Evolutionary conservation across 2,113 vertebrate species (phyloP).

Genomic region (Pteruthius melanotis): DNA sequence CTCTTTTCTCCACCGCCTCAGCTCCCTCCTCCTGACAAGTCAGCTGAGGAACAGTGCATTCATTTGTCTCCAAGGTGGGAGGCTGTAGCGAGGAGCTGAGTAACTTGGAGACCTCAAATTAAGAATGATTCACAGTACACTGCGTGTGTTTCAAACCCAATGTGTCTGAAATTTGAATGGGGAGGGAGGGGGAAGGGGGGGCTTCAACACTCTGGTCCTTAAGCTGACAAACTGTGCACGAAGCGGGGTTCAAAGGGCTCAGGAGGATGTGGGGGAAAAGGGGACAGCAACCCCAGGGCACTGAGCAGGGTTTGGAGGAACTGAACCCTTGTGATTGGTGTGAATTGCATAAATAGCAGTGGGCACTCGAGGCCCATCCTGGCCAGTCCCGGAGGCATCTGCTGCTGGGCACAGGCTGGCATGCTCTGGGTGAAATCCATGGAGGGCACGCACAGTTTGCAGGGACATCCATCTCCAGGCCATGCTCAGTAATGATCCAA

Average conservation of each 20-base stretch:
- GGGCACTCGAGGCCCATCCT: neutral
- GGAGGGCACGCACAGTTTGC: rapidly evolving
- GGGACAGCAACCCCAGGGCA: neutral
- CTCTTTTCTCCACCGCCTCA: neutral
- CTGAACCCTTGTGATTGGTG: neutral
- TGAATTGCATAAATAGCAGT: neutral
- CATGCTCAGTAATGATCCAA: neutral
- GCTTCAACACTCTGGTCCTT: neutral
- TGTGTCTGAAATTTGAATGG: neutral
- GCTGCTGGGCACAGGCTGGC: neutral
- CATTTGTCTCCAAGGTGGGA: conserved; percentile 43
- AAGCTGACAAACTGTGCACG: neutral
- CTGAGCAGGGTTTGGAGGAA: neutral
- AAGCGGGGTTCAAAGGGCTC: neutral
- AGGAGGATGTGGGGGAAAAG: neutral
- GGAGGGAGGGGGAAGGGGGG: neutral
- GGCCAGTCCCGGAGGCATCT: neutral
- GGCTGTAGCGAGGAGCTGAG: neutral
- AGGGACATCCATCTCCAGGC: neutral
- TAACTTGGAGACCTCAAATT: neutral
- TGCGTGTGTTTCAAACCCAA: neutral
- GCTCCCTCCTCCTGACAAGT: neutral
- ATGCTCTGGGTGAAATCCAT: rapidly evolving
- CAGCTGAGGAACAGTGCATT: neutral
- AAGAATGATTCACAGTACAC: conserved; percentile 30